phyloP scores from a whole-genome alignment of 2,113 vertebrate genomes.

The Crotalus tigris region DNA sequence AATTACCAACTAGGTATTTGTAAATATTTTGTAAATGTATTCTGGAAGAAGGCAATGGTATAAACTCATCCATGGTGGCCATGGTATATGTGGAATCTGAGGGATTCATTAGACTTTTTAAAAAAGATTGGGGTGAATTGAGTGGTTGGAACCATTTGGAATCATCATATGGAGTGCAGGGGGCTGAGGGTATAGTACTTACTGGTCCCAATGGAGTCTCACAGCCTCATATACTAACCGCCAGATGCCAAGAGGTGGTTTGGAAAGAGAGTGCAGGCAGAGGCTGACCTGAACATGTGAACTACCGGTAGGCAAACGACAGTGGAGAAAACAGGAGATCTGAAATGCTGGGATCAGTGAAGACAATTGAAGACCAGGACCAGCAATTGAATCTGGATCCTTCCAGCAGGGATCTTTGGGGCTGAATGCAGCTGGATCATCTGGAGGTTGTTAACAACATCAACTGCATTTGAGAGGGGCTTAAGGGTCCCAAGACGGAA shows the following conservation, averaged over 20 bases:
- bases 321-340: neutral
- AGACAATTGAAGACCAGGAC: neutral
- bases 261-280: neutral
- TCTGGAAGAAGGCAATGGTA: neutral
- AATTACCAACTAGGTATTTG: neutral
- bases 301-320: neutral
- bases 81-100: neutral
- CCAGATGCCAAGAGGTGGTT: neutral
- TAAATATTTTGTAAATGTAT: neutral
- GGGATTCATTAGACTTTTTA: neutral
- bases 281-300: neutral
- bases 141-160: neutral
- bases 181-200: neutral
- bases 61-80: neutral
- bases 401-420: neutral
- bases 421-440: neutral
- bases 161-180: neutral
- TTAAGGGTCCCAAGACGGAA: neutral
- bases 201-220: neutral
- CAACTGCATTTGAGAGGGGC: neutral
- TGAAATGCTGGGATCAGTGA: neutral
- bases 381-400: neutral
- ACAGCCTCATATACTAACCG: neutral
- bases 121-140: neutral
- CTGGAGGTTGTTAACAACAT: neutral